Percentiles rank a stretch among this genome's conserved stretches.
phyloP scores from a whole-genome alignment of 2,888 invertebrate species.

The Ryuthela nishihirai region DNA sequence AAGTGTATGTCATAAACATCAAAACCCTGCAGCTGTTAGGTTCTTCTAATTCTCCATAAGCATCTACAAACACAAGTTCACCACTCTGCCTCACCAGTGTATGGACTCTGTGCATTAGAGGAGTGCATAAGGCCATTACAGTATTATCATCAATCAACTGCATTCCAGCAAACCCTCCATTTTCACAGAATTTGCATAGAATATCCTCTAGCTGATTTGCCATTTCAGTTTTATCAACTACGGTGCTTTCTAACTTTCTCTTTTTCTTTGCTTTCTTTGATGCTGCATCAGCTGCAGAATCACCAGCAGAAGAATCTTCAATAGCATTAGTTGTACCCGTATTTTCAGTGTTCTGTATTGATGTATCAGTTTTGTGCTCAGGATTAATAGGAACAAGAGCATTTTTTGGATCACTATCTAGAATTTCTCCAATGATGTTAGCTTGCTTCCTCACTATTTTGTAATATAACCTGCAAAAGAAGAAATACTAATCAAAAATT shows the following conservation, averaged over 20 bases:
- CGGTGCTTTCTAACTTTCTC: slow-evolving; percentile 13
- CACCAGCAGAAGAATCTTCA: background rate
- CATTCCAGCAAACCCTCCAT: slow-evolving; percentile 28
- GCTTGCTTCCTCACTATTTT: slow-evolving; percentile 19
- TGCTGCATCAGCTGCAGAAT: background rate
- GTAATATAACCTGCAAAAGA: slow-evolving; percentile 22
- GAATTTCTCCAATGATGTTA: background rate
- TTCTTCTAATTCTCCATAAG: slow-evolving; percentile 30
- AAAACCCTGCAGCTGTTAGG: slow-evolving; percentile 19
- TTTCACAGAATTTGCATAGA: slow-evolving; percentile 25
- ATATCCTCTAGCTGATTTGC: slow-evolving; percentile 13
- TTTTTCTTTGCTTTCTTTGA: slow-evolving; percentile 15
- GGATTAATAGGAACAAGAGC: background rate
- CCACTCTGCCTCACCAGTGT: slow-evolving; percentile 24
- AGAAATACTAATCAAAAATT: too few species aligned
- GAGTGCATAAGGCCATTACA: slow-evolving; percentile 27
- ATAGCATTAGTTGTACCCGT: background rate
- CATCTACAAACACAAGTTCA: slow-evolving; percentile 24
- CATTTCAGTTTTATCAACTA: slow-evolving; percentile 16
- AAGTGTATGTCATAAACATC: slow-evolving; percentile 23
- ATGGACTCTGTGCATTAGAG: slow-evolving; percentile 26
- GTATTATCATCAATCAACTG: slow-evolving; percentile 8
- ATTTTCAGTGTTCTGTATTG: background rate
- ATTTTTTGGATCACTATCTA: background rate
- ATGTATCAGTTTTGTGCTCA: background rate